Conservation (phyloP, 2,797 vertebrate species). For the Xerus rutilus region DNA sequence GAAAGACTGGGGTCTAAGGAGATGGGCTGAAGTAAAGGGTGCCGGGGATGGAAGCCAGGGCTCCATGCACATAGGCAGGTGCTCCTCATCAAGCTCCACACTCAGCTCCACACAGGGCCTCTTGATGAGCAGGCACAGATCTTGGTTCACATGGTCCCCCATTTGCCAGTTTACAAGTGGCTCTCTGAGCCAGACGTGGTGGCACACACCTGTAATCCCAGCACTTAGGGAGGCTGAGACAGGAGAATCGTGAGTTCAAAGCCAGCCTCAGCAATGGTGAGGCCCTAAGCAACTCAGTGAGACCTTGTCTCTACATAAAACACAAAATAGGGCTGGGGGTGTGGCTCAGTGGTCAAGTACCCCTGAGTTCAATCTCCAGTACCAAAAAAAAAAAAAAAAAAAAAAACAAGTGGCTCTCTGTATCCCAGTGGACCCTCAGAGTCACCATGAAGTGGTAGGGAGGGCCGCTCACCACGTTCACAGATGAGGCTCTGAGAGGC, state of each 20-base stretch:
- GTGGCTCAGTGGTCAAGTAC: too few relatives aligned
- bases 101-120: neutral
- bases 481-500: neutral
- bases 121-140: neutral
- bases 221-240: too few relatives aligned
- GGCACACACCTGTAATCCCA: too few relatives aligned
- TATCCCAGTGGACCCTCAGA: neutral
- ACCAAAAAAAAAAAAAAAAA: too few relatives aligned
- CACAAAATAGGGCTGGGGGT: too few relatives aligned
- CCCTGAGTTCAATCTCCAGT: too few relatives aligned
- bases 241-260: too few relatives aligned
- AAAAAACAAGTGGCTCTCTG: neutral
- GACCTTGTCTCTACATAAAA: too few relatives aligned
- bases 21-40: neutral
- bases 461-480: neutral
- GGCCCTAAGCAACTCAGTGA: too few relatives aligned
- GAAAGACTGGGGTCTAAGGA: neutral
- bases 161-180: too few relatives aligned
- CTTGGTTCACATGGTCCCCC: accelerated
- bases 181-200: too few relatives aligned
- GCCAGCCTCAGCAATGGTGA: too few relatives aligned
- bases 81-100: neutral
- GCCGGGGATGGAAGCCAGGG: neutral
- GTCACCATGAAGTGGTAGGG: neutral
- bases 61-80: accelerated